phyloP scores from a whole-genome alignment of 2,888 invertebrate genomes.

The Charanyca ferruginea region DNA sequence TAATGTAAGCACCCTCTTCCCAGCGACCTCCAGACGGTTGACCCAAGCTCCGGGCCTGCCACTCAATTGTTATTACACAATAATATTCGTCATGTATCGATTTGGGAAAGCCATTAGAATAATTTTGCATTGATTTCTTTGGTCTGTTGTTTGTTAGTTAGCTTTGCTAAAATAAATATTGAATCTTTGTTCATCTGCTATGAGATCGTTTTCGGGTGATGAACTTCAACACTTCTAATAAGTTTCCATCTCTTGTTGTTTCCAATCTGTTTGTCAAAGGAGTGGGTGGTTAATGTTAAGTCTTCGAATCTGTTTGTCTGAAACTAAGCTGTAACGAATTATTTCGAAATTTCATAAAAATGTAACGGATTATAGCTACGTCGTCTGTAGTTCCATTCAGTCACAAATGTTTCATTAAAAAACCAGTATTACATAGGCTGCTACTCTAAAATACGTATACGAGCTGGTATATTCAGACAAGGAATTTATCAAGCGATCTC shows the following conservation, averaged over 20 bases:
- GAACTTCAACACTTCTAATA: slow-evolving; percentile 1
- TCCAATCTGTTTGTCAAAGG: not conserved
- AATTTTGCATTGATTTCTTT: slow-evolving; percentile 60
- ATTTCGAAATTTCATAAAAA: not conserved
- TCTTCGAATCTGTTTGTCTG: no score
- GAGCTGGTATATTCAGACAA: not conserved
- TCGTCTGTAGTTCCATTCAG: not conserved
- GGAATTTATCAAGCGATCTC: not conserved
- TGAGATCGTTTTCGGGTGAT: slow-evolving; percentile 7
- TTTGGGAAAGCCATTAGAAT: slow-evolving; percentile 68
- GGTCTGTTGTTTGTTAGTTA: slow-evolving; percentile 23
- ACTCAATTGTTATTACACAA: slow-evolving; percentile 60
- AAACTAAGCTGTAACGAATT: not conserved
- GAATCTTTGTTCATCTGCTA: not conserved
- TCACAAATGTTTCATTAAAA: not conserved
- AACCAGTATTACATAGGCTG: not conserved
- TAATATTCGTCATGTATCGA: slow-evolving; percentile 65
- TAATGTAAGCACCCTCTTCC: slow-evolving; percentile 69
- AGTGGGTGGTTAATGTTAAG: not conserved
- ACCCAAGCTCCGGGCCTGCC: slow-evolving; percentile 71
- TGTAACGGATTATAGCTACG: not conserved
- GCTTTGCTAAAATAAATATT: slow-evolving; percentile 12
- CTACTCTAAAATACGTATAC: not conserved
- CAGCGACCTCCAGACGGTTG: slow-evolving; percentile 85
- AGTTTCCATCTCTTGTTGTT: not conserved